A percentile compares a stretch with the other conserved stretches of the same genome.
Evolutionary conservation across 2,113 vertebrate species (phyloP).

Genomic region (Sphaerodactylus townsendi): DNA sequence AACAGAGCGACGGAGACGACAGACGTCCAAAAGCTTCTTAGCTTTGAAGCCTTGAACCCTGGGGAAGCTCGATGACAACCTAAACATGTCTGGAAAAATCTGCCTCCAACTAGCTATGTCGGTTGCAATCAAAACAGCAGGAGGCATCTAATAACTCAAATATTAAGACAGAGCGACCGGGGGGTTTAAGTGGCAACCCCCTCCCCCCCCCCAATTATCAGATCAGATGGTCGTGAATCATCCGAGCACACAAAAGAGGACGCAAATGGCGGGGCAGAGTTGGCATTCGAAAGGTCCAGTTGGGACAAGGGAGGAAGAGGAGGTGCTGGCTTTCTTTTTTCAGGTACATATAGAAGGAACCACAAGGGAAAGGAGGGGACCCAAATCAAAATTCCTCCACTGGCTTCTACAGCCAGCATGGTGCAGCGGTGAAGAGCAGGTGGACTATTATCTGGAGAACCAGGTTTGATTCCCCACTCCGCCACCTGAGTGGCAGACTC

Average conservation of each 20-base stretch:
- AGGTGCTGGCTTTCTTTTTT: too few relatives aligned
- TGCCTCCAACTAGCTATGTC: background rate
- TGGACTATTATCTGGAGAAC: too few relatives aligned
- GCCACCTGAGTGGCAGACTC: too few relatives aligned
- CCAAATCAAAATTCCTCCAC: too few relatives aligned
- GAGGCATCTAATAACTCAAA: background rate
- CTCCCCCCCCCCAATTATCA: background rate
- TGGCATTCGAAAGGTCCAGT: background rate
- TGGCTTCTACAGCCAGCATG: too few relatives aligned
- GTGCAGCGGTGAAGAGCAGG: too few relatives aligned
- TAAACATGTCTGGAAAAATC: background rate
- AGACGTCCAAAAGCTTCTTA: background rate
- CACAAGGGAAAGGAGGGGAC: too few relatives aligned
- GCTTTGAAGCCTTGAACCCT: background rate
- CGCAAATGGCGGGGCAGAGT: background rate
- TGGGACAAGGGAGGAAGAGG: too few relatives aligned
- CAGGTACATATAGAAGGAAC: too few relatives aligned
- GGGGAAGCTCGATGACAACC: background rate
- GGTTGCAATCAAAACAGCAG: background rate
- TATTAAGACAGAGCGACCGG: too few relatives aligned
- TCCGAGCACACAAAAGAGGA: too few relatives aligned
- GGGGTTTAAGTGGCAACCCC: background rate
- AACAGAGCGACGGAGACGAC: background rate
- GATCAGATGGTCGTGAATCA: background rate
- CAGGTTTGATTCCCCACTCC: too few relatives aligned